Conservation (phyloP, 2,888 invertebrate species). For the Philereme transversata region DNA sequence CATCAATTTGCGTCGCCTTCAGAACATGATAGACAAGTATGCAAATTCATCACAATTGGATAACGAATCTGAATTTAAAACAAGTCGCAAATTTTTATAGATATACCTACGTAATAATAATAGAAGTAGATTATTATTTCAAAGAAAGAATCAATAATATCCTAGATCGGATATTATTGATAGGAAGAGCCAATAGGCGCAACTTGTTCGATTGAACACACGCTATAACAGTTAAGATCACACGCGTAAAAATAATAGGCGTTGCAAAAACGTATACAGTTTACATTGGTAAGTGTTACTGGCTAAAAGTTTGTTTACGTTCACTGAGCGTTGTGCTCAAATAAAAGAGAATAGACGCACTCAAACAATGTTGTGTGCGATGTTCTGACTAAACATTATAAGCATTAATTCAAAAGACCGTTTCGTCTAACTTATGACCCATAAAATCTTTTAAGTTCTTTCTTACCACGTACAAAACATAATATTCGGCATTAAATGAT, state of each 20-base stretch:
- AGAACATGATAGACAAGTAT: no score
- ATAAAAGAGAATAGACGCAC: conserved; percentile 14
- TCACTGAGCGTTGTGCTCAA: conserved; percentile 19
- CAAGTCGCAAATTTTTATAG: no score
- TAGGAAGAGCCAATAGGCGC: conserved; percentile 19
- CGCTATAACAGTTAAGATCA: conserved; percentile 31
- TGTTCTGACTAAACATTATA: background rate
- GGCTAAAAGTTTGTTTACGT: conserved; percentile 32
- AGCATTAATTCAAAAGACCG: background rate
- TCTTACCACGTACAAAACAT: no score
- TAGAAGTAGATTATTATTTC: no score
- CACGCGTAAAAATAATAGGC: conserved; percentile 7
- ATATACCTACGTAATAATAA: no score
- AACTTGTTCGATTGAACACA: conserved; percentile 36
- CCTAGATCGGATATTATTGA: no score
- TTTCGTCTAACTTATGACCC: no score
- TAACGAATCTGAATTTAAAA: no score
- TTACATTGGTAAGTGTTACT: conserved; percentile 34
- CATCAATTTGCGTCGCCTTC: no score
- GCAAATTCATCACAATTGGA: no score
- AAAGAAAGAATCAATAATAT: background rate
- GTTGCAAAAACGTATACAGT: conserved; percentile 25
- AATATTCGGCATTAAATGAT: no score
- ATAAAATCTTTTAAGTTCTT: no score
- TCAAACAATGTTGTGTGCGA: conserved; percentile 2